These are phyloP conservation scores for Philopedon plagiatum DNA, from an alignment of 2,888 invertebrate genomes.

Conservation along the genomic window DNA sequence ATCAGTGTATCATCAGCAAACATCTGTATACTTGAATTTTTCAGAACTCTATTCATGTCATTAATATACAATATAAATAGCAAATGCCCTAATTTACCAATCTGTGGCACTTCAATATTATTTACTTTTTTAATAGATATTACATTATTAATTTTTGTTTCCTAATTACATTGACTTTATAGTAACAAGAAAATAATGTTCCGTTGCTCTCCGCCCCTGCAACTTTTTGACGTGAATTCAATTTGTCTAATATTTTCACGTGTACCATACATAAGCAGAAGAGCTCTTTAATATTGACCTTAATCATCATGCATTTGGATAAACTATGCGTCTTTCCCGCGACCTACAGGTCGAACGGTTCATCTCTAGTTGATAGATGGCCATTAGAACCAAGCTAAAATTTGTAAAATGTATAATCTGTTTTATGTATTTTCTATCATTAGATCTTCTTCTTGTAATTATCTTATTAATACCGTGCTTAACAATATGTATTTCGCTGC, in stretches of 20 bases:
- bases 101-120: too few relatives aligned
- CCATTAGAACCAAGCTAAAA: conserved; percentile 54
- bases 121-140: too few relatives aligned
- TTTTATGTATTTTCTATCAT: conserved; percentile 8
- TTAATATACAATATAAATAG: too few relatives aligned
- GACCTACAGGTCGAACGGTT: conserved; percentile 56
- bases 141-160: too few relatives aligned
- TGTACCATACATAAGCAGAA: conserved; percentile 8
- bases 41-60: too few relatives aligned
- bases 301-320: conserved; percentile 54
- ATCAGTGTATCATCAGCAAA: too few relatives aligned
- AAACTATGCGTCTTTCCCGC: conserved; percentile 57
- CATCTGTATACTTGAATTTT: too few relatives aligned
- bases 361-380: conserved; percentile 58
- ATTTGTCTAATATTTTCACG: conserved; percentile 20
- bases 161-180: too few relatives aligned
- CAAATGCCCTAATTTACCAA: too few relatives aligned
- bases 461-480: background rate
- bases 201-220: conserved; percentile 32
- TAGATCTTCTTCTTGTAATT: background rate
- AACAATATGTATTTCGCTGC: too few relatives aligned
- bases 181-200: too few relatives aligned
- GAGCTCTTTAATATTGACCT: conserved; percentile 44
- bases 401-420: conserved; percentile 21
- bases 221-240: background rate